A percentile compares a stretch with the other conserved stretches of the same genome.
Conservation (phyloP, 1,140 invertebrate genomes). For the Panulirus ornatus region DNA sequence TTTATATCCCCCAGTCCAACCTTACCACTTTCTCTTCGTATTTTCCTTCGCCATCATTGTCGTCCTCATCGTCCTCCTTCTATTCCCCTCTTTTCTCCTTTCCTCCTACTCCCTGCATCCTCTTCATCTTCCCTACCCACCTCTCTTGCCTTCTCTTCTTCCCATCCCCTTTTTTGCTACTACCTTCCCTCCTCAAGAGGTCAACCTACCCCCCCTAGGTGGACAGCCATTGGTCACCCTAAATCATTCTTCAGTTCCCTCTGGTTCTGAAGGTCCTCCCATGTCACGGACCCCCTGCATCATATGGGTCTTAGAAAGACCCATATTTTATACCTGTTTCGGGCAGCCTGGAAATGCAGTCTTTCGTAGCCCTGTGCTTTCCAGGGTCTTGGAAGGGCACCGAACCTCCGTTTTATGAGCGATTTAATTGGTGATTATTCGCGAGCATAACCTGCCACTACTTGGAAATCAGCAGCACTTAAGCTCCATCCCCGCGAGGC, state of each 20-base stretch:
- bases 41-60: neutral
- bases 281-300: no score
- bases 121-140: neutral
- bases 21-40: neutral
- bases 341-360: no score
- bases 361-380: neutral
- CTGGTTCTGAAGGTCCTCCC: no score
- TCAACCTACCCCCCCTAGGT: no score
- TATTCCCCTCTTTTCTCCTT: neutral
- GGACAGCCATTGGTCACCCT: no score
- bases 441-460: neutral
- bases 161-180: no score
- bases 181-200: no score
- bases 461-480: conserved; percentile 1
- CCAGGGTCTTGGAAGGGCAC: neutral
- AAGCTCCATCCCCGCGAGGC: neutral
- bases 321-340: neutral
- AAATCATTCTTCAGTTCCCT: no score
- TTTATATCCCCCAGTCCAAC: no score
- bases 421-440: conserved; percentile 2
- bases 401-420: neutral
- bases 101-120: neutral
- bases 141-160: neutral
- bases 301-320: no score
- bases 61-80: neutral